Evolutionary conservation across 2,113 vertebrate genomes (phyloP).

Genomic region (Bubo bubo): DNA sequence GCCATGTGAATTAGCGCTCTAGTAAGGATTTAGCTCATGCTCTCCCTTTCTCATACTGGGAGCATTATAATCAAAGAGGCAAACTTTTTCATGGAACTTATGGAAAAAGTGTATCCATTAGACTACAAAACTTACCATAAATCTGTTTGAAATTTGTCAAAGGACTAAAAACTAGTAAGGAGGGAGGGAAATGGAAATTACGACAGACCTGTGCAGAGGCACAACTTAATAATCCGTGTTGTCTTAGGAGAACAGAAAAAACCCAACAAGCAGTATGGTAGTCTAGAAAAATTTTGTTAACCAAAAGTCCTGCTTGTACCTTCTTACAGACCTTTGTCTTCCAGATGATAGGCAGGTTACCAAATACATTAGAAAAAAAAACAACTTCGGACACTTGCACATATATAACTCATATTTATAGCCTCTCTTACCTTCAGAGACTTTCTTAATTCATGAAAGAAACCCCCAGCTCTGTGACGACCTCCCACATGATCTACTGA

Average conservation of each 20-base stretch:
- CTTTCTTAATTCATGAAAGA: not conserved
- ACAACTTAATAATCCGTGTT: not conserved
- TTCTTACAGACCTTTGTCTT: not conserved
- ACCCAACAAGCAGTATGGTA: not conserved
- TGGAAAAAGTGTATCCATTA: not conserved
- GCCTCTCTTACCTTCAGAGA: not conserved
- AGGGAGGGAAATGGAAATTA: not conserved
- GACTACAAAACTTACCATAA: not conserved
- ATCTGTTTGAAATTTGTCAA: not conserved
- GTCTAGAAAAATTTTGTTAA: not conserved
- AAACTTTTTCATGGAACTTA: not conserved
- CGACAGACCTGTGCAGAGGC: not conserved
- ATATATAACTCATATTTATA: not conserved
- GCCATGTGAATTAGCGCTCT: not conserved
- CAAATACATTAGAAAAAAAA: not conserved
- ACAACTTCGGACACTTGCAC: not conserved
- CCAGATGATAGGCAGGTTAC: not conserved
- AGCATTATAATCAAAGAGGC: not conserved
- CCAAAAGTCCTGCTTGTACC: not conserved
- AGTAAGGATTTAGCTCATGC: not conserved
- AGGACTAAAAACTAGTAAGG: not conserved
- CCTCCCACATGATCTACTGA: fast-evolving
- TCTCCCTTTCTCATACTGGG: not conserved
- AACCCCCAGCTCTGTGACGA: not conserved
- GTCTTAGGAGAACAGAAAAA: not conserved